Conservation (phyloP, 2,797 vertebrate species). For the Lateolabrax maculatus region DNA sequence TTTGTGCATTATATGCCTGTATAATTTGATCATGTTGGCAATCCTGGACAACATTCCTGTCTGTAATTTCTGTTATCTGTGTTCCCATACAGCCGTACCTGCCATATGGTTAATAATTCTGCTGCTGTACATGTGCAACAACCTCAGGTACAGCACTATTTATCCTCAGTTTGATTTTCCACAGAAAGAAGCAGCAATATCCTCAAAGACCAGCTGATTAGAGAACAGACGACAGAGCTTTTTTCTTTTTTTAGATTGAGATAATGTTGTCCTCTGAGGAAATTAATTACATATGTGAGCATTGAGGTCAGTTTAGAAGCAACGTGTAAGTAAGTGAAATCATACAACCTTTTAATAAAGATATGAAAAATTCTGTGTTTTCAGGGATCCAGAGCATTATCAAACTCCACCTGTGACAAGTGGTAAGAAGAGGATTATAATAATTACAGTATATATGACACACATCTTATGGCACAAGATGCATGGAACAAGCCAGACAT, state of each 20-base stretch:
- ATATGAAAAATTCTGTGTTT: slow-evolving; percentile 13
- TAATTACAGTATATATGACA: neutral
- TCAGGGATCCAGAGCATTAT: slow-evolving; percentile 42
- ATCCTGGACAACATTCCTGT: neutral
- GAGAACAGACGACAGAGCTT: neutral
- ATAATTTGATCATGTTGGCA: neutral
- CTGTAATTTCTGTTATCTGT: slow-evolving; percentile 62
- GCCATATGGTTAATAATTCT: slow-evolving; percentile 39
- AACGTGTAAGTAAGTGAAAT: neutral
- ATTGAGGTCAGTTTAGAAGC: neutral
- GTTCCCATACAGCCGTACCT: slow-evolving; percentile 59
- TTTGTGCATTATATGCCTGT: neutral
- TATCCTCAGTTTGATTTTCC: slow-evolving; percentile 38
- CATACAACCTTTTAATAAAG: neutral
- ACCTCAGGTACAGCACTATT: slow-evolving; percentile 67
- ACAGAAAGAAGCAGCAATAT: slow-evolving; percentile 28
- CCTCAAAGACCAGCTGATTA: slow-evolving; percentile 29
- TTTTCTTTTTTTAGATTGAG: slow-evolving; percentile 8
- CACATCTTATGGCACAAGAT: neutral
- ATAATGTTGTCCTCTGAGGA: neutral
- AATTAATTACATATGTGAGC: neutral
- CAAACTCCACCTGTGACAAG: slow-evolving; percentile 8
- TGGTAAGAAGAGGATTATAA: slow-evolving; percentile 61
- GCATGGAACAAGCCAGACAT: neutral
- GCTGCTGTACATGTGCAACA: slow-evolving; percentile 12